Conservation (phyloP, 1,140 invertebrate species). For the Dermatophagoides farinae region DNA sequence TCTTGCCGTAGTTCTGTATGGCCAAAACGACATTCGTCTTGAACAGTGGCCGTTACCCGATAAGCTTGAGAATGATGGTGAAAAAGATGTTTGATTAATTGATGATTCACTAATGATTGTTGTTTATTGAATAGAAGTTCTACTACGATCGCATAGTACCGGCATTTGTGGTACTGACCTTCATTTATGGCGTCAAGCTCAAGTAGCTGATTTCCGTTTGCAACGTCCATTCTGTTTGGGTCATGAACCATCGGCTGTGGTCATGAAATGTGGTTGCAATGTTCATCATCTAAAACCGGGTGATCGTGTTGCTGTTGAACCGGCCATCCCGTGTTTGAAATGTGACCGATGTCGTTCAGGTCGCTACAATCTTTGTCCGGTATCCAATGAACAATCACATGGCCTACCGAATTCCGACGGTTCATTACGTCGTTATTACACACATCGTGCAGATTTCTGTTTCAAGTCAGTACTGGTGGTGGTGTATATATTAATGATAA, state of each 20-base stretch:
- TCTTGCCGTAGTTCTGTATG: conserved; percentile 9
- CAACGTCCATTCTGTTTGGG: conserved; percentile 66
- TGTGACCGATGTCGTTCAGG: conserved; percentile 68
- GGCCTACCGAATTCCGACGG: conserved; percentile 75
- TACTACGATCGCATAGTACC: neutral
- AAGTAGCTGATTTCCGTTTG: conserved; percentile 59
- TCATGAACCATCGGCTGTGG: conserved; percentile 59
- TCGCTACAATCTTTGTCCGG: conserved; percentile 62
- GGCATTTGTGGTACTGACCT: conserved; percentile 91
- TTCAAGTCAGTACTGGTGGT: conserved; percentile 41
- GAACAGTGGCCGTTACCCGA: conserved; percentile 9
- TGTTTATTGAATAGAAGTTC: neutral
- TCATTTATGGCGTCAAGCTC: conserved; percentile 60
- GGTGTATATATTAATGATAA: neutral
- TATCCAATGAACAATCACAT: conserved; percentile 54
- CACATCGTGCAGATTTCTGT: conserved; percentile 78
- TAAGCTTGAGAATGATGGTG: conserved; percentile 6
- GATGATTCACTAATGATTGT: neutral
- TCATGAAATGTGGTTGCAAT: conserved; percentile 44
- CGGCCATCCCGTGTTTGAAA: conserved; percentile 58
- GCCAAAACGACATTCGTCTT: conserved; percentile 6
- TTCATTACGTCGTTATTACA: conserved; percentile 59
- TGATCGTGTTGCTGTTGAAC: conserved; percentile 78
- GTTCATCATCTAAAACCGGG: conserved; percentile 46
- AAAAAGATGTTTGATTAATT: neutral